Percentiles rank a stretch among this genome's conserved stretches.
Evolutionary conservation across 2,113 vertebrate species (phyloP).

Genomic region (Tetrao urogallus): DNA sequence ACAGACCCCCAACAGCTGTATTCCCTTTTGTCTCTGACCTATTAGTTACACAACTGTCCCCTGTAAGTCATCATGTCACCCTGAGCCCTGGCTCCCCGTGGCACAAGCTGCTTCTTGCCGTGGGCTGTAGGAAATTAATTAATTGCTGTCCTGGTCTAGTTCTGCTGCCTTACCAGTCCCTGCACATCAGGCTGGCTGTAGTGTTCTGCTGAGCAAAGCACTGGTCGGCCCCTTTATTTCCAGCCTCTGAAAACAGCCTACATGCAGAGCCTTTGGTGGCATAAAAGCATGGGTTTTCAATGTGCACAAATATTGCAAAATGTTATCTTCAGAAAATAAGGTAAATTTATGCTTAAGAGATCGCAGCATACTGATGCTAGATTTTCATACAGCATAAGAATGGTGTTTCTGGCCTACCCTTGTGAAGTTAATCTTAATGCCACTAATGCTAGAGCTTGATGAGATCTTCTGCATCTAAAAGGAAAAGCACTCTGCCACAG

Average conservation of each 20-base stretch:
- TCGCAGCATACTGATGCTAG: neutral
- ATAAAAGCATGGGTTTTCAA: neutral
- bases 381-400: neutral
- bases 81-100: neutral
- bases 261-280: neutral
- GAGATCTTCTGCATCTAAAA: neutral
- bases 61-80: accelerated
- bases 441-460: neutral
- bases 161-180: neutral
- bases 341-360: neutral
- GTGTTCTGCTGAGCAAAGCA: neutral
- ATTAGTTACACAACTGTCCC: neutral
- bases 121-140: neutral
- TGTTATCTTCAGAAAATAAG: neutral
- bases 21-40: neutral
- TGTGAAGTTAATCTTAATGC: accelerated
- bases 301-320: neutral
- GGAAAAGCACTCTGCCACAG: neutral
- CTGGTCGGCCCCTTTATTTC: neutral
- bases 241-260: neutral
- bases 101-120: accelerated
- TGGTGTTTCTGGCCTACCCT: neutral
- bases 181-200: neutral
- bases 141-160: neutral
- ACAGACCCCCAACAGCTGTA: neutral